Base-by-base conservation (phyloP, 2,113 vertebrate genomes). In the Melanostigma gelatinosum region DNA sequence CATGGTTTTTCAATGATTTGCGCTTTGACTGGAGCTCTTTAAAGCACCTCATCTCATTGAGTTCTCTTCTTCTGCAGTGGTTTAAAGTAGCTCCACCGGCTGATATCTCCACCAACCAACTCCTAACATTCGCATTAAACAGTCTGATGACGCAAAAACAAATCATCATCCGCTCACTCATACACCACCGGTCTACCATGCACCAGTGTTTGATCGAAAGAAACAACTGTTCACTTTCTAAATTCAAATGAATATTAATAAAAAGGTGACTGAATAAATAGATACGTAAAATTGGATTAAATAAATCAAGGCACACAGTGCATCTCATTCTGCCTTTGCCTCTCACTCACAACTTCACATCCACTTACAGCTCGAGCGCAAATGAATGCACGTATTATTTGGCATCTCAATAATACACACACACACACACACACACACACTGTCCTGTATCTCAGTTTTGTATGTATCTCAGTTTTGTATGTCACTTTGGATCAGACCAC, bases 401-500 rank as follows among this genome's bases (percentile, higher is more conserved):
- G n/a, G 18, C 69, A 72, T 61, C 57, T 22, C 12, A 50, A 22
- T 32, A 32, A 32, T 10, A 27, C 54, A 54, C 8, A 62, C 27
- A 52, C 44, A 48, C 42, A 44, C 44, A 48, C 54, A 54, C 8
- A 62, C 27, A 52, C 44, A 48, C 42, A 44, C 44, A 48, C 44
- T 6, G 54, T 27, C 54, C 9, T 58, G 24, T 29, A 32, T 60
- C 58, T 63, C 58, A 32, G 34, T 71, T 55, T 2, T 62, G 16
- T 63, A 58, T 63, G 67, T 79, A 32, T 60, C 58, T 63, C 58
- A 32, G 34, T 71, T 55, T 2, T 62, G 16, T 63, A 58, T 63
- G 67, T 79, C 77, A 55, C 58, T 64, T 72, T 72, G 20, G 32
- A 61, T 80, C 63, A 61, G 12, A 74, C 11, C 16, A 52, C 16